A percentile compares a stretch with the other conserved stretches of the same genome.
Evolutionary conservation across 2,113 vertebrate genomes (phyloP).

Genomic region (Mirounga angustirostris): DNA sequence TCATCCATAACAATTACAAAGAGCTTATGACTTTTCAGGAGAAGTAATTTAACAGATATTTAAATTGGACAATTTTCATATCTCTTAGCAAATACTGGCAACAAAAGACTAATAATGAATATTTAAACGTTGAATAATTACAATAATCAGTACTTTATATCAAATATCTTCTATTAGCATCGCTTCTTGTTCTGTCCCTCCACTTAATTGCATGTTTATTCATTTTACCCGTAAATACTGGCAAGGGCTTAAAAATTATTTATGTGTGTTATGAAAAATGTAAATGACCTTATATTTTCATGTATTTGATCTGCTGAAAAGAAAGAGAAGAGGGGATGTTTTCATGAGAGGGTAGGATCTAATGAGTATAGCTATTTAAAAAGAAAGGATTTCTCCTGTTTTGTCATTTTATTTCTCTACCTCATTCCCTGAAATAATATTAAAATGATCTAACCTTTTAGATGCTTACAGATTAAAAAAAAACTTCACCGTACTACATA

Average conservation of each 20-base stretch:
- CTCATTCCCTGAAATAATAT: slow-evolving; percentile 32
- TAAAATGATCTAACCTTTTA: slow-evolving; percentile 18
- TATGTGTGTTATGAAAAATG: not conserved
- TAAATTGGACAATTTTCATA: not conserved
- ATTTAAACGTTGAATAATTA: not conserved
- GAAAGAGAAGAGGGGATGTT: not conserved
- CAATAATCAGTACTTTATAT: not conserved
- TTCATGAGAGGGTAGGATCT: not conserved
- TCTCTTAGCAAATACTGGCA: not conserved
- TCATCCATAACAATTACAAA: not conserved
- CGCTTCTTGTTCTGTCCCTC: not conserved
- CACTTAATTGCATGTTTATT: not conserved
- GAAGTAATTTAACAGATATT: slow-evolving; percentile 7
- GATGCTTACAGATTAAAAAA: not conserved
- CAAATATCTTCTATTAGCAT: not conserved
- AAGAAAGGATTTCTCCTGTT: slow-evolving; percentile 46
- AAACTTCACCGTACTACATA: not conserved
- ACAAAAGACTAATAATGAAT: slow-evolving; percentile 4
- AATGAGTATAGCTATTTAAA: slow-evolving; percentile 46
- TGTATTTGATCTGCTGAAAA: not conserved
- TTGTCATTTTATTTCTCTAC: slow-evolving; percentile 45
- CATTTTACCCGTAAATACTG: not conserved
- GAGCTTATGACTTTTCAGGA: not conserved
- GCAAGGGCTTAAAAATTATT: slow-evolving; percentile 10
- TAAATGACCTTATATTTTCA: not conserved